These are phyloP conservation scores for Heterohyrax brucei DNA, from an alignment of 2,797 vertebrate species.

Conservation along the genomic window DNA sequence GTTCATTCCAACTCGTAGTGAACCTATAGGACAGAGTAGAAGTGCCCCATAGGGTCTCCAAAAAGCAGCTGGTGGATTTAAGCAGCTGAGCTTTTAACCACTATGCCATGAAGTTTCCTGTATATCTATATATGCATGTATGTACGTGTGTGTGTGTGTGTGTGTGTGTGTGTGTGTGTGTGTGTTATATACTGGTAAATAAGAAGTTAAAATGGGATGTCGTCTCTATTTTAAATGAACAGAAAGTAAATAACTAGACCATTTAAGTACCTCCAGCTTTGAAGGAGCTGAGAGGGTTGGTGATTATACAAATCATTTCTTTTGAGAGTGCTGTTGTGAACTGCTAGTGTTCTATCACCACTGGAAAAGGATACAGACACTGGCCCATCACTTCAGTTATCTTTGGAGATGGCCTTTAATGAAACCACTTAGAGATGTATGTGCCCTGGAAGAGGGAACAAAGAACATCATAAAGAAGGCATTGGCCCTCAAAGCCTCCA, in stretches of 20 bases:
- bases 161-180: not conserved
- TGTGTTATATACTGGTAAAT: not conserved
- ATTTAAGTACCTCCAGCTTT: not conserved
- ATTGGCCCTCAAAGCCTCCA: not conserved
- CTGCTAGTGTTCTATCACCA: not conserved
- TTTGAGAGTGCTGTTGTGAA: not conserved
- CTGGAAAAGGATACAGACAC: not conserved
- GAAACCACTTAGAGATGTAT: not conserved
- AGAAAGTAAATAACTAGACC: not conserved
- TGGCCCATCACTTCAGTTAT: not conserved
- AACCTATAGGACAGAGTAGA: no score
- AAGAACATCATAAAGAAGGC: not conserved
- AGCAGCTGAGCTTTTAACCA: no score
- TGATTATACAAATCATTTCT: not conserved
- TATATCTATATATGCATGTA: not conserved
- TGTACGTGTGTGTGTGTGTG: not conserved
- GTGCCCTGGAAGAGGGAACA: not conserved
- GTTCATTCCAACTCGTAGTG: no score
- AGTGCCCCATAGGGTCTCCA: no score
- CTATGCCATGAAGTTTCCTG: no score
- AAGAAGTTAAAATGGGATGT: conserved; percentile 6
- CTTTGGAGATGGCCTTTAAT: not conserved
- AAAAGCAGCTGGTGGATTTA: no score
- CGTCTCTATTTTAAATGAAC: not conserved
- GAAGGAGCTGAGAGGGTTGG: not conserved